A percentile compares a stretch with the other conserved stretches of the same genome.
Conservation (phyloP, 2,797 vertebrate genomes). For the Buceros bicornis region DNA sequence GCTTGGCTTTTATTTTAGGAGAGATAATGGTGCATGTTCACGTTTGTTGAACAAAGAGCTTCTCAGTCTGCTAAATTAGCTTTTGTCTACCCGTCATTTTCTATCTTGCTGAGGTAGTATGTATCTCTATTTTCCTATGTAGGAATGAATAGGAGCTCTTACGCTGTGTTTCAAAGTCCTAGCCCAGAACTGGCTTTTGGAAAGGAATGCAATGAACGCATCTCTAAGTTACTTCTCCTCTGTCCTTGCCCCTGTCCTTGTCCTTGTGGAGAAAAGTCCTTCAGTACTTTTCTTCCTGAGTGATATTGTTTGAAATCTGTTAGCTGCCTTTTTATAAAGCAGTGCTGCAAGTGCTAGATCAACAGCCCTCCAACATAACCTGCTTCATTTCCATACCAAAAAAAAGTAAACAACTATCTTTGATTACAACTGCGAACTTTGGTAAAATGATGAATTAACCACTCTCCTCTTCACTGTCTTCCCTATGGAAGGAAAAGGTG, state of each 20-base stretch:
- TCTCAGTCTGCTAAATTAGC: neutral
- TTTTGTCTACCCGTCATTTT: neutral
- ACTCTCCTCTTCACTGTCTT: neutral
- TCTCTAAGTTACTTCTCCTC: neutral
- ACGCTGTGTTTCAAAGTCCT: neutral
- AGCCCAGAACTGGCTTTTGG: neutral
- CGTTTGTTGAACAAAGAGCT: neutral
- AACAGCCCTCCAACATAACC: neutral
- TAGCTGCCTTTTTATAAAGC: neutral
- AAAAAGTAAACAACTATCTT: neutral
- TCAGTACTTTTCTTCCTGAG: neutral
- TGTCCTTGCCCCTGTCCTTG: neutral
- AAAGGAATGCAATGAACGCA: neutral
- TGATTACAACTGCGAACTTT: neutral
- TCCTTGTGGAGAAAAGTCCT: neutral
- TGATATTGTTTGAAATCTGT: neutral
- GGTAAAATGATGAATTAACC: neutral
- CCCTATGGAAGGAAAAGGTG: neutral
- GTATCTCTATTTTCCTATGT: neutral
- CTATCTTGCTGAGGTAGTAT: neutral
- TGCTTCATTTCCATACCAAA: fast-evolving
- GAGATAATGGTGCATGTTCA: neutral
- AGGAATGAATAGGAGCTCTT: neutral
- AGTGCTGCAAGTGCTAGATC: neutral
- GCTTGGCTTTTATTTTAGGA: neutral